Conservation (phyloP, 2,888 invertebrate species). For the Syritta pipiens region DNA sequence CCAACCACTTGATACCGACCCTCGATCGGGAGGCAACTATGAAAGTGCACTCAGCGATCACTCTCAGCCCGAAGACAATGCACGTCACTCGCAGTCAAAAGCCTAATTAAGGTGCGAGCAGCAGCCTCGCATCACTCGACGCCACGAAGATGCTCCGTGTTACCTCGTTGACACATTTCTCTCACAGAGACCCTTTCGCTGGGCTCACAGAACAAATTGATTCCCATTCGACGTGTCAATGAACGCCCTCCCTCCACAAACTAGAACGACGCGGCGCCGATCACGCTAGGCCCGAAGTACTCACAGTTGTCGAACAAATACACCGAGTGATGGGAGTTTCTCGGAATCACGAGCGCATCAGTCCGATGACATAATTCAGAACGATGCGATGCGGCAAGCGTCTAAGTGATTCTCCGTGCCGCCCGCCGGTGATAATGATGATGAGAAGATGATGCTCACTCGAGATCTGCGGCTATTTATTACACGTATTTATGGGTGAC, state of each 20-base stretch:
- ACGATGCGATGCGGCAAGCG: neutral
- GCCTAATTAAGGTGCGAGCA: slow-evolving; percentile 24
- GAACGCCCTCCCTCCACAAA: neutral
- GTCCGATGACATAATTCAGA: slow-evolving; percentile 44
- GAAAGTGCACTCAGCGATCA: slow-evolving; percentile 9
- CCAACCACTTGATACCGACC: slow-evolving; percentile 13
- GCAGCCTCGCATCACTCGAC: slow-evolving; percentile 5
- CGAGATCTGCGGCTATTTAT: slow-evolving; percentile 31
- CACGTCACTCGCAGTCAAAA: slow-evolving; percentile 7
- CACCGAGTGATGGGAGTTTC: slow-evolving; percentile 28
- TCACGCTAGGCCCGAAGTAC: too few relatives aligned
- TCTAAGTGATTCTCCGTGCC: slow-evolving; percentile 38
- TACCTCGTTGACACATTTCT: slow-evolving; percentile 46
- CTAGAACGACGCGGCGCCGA: too few relatives aligned
- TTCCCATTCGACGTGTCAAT: slow-evolving; percentile 37
- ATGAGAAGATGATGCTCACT: slow-evolving; percentile 35
- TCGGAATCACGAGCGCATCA: slow-evolving; percentile 36
- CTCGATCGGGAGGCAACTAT: slow-evolving; percentile 16
- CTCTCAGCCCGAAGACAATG: neutral
- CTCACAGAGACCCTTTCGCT: slow-evolving; percentile 35
- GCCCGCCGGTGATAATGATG: slow-evolving; percentile 34
- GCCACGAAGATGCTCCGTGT: neutral
- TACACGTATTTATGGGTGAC: slow-evolving; percentile 39
- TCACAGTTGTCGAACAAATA: slow-evolving; percentile 34
- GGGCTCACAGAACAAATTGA: slow-evolving; percentile 54